Base-by-base conservation (phyloP, 2,888 invertebrate species). In the Silvanus unidentatus region DNA sequence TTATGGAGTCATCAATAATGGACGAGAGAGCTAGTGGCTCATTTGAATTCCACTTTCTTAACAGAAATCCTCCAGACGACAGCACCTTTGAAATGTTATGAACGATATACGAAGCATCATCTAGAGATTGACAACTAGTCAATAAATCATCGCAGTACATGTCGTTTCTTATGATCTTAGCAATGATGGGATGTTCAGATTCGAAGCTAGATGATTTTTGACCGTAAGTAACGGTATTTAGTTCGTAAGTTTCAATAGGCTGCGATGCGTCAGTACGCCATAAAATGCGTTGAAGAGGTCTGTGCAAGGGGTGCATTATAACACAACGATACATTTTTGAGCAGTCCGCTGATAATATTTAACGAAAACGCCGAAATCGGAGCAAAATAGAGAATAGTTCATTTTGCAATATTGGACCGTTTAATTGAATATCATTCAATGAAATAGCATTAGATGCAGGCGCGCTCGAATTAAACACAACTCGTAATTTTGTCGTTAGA, bases 381-480 rank as follows among this genome's bases (percentile, higher is more conserved):
- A 42, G 6, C 16, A 47, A 16, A 29, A 52, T 48, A 6, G 37
- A 16, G 42, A 52, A 43, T 16, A 52, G 15, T 32, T 51, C 45
- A 10, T 42, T 13, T 38, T 53, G 53, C 5, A 49, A 35, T 15
- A 40, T 41, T 2, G 49, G 53, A 9, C 53, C 53, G 5, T 40
- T 28, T n/a, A 42, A 28, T 37, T 44, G 45, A 2, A 38, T 38
- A 16, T 53, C 40, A 39, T 52, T 55, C 1, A 53, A 39, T 6
- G 53, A 52, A 14, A 40, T 4, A 9, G 52, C 46, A 1, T 34
- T 42, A 38, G 41, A 39, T 4, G 48, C 36, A 32, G 41, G 45
- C 14, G 45, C 35, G 28, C 41, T 39, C 1, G 39, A 49, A 27
- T 53, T 49, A 40, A 52, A 50, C 8, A 54, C 50, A 3, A 52